Percentiles rank a stretch among this genome's conserved stretches.
These are phyloP conservation scores for Hyperoodon ampullatus DNA, from an alignment of 2,113 vertebrate species.

Conservation along the genomic window DNA sequence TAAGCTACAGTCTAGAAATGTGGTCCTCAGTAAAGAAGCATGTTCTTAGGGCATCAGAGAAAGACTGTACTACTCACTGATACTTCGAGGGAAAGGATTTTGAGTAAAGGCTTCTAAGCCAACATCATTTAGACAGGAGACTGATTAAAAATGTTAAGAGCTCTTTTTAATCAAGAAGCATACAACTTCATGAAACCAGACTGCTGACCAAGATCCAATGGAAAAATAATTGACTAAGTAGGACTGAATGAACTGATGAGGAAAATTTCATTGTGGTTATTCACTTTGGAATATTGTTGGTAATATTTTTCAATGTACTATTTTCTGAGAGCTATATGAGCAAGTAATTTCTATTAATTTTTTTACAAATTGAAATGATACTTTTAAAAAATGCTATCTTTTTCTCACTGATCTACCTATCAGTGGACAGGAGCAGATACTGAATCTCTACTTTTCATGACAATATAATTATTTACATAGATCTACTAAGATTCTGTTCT, in stretches of 20 bases:
- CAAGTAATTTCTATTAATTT: background rate
- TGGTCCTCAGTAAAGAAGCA: background rate
- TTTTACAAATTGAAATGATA: background rate
- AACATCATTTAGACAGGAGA: background rate
- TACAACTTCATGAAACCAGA: background rate
- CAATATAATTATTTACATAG: background rate
- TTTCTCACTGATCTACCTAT: background rate
- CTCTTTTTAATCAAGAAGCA: background rate
- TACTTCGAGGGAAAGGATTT: background rate
- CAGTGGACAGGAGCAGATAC: background rate
- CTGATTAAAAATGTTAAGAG: background rate
- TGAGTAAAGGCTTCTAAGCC: background rate
- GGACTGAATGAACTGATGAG: background rate
- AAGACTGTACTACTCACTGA: background rate
- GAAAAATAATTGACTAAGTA: background rate
- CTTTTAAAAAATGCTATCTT: background rate
- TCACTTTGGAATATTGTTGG: background rate
- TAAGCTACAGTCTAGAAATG: background rate
- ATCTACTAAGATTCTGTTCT: background rate
- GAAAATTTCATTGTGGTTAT: background rate
- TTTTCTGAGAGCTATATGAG: background rate
- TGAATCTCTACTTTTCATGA: background rate
- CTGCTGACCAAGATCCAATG: background rate
- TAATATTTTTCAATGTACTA: background rate
- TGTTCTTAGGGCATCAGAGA: background rate